Base-by-base conservation (phyloP, 2,797 vertebrate species). In the Phoebastria nigripes region DNA sequence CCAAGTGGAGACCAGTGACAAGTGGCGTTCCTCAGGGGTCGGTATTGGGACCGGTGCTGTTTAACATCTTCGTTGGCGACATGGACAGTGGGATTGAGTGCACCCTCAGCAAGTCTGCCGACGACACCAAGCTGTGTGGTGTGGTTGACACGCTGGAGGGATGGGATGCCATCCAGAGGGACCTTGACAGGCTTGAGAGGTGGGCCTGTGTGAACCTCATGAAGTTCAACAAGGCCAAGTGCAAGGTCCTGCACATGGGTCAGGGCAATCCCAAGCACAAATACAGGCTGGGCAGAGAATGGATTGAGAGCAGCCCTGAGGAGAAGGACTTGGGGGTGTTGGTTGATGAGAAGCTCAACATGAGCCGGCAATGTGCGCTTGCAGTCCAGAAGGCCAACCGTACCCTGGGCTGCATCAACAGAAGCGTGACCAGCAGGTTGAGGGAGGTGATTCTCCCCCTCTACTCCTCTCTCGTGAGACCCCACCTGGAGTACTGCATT, bases 401-500 rank as follows among this genome's bases (percentile, higher is more conserved):
- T 56, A 56, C n/a, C 55, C 33, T 24, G 33, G 55, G 55, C 55
- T n/a, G 55, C 33, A n/a, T n/a, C 13, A 56, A 56, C n/a, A 56
- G 33, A 9, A 56, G 55, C 3, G 13, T 15, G 33, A 22, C 55
- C 55, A 56, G 55, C 55, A 31, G 29, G 33, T 56, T 13, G 6
- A 56, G 33, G 19, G 54, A 56, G 20, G 33, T n/a, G 33, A 56
- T 56, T 56, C 55, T 56, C 6, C 55, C 13, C 55, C 8, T 56
- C 55, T 56, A 22, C 20, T n/a, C 55, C 2, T 0, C 54, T 9
- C 31, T n/a, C 1, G 2, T 56, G 31, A 56, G 20, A 56, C 20
- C 20, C 21, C 14, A n/a, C 14, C n/a, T n/a, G n/a, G n/a, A n/a
- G n/a, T n/a, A n/a, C n/a, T 35, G 33, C 2, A 0, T 58, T 21